Base-by-base conservation (phyloP, 2,113 vertebrate genomes). In the Sphaerodactylus townsendi region DNA sequence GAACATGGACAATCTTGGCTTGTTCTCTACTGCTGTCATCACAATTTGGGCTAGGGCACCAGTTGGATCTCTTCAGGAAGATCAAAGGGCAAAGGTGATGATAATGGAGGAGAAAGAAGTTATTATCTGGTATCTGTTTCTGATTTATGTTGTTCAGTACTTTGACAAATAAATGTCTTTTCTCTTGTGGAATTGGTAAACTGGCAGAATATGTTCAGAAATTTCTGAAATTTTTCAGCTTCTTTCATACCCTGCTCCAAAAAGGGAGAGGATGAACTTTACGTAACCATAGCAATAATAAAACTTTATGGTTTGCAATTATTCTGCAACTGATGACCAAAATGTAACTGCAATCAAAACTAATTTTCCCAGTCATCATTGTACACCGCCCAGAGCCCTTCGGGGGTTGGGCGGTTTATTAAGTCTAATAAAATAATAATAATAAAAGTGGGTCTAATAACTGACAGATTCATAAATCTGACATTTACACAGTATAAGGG, bases 281-380 rank as follows among this genome's bases (percentile, higher is more conserved):
- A 82, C 84, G 90, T 17, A 33, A 30, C 44, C 44, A 44, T 44
- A n/a, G n/a, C n/a, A n/a, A n/a, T 44, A 4, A 44, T 44, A 9
- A 9, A 44, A 44, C 44, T 44, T 44, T 44, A 44, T 44, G 83
- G 14, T 50, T 68, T 44, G 72, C 72, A 77, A 59, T 35, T 37
- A 10, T 68, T 56, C 41, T 28, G 30, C 15, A 48, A 64, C 48
- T 64, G 69, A 44, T 33, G 65, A 88, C 10, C 8, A 77, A 66
- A 86, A 28, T 53, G 13, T 33, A 83, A 90, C 2, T 83, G 37
- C 46, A 81, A 87, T 8, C 69, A 84, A 85, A 92, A 79, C 21
- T 71, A 73, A 82, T 86, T 5, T 82, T 84, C 68, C 44, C 82
- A 25, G 59, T 86, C 1, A 0, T 73, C 80, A 86, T n/a, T n/a